Evolutionary conservation across 2,797 vertebrate species (phyloP).

Genomic region (Girardinus metallicus): DNA sequence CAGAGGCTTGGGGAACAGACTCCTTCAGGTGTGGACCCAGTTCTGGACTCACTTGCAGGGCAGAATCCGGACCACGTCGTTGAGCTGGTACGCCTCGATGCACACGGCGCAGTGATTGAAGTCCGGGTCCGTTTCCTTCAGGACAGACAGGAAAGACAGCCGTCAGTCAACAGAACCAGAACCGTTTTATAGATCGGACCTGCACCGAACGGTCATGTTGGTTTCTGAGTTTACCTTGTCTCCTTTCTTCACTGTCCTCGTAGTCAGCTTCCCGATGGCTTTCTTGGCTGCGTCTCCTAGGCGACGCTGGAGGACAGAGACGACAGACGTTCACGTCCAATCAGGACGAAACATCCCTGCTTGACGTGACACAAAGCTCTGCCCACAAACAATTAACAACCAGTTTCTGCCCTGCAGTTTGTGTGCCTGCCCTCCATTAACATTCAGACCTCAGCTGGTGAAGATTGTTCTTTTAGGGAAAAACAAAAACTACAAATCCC

Average conservation of each 20-base stretch:
- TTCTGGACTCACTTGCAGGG: slow-evolving; percentile 93
- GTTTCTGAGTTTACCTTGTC: slow-evolving; percentile 88
- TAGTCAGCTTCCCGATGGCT: slow-evolving; percentile 94
- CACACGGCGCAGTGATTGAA: slow-evolving; percentile 98
- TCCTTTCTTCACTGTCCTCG: slow-evolving; percentile 95
- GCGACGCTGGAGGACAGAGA: slow-evolving; percentile 83
- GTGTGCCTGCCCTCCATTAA: background rate
- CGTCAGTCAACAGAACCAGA: background rate
- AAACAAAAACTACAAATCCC: background rate
- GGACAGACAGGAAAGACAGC: background rate
- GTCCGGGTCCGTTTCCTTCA: slow-evolving; percentile 95
- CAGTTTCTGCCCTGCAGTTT: background rate
- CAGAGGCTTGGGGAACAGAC: background rate
- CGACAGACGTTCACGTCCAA: background rate
- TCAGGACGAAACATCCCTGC: background rate
- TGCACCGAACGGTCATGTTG: too few relatives aligned
- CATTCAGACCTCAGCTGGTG: background rate
- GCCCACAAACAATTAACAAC: background rate
- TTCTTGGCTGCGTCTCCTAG: slow-evolving; percentile 97
- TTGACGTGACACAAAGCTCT: background rate
- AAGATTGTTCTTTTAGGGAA: background rate
- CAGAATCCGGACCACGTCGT: slow-evolving; percentile 94
- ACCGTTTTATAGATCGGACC: too few relatives aligned
- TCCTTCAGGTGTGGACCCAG: background rate
- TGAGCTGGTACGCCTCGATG: slow-evolving; percentile 96